Conservation (phyloP, 2,888 invertebrate genomes). For the Eupithecia dodoneata region DNA sequence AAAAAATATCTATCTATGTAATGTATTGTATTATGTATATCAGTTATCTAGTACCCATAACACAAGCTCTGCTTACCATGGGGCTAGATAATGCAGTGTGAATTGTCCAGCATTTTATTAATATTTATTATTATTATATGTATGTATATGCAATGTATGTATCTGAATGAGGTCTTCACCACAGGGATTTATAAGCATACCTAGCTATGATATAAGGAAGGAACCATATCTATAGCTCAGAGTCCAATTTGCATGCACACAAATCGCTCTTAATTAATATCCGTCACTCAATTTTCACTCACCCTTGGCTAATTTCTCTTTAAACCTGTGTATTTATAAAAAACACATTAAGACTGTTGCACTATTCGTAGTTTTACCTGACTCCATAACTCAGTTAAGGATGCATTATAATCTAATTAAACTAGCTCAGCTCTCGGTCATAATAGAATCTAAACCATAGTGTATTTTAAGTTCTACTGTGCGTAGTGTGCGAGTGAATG, state of each 20-base stretch:
- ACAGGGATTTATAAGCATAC: not conserved
- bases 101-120: no score
- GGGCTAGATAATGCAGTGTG: no score
- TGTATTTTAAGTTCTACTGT: slow-evolving; percentile 3
- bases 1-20: no score
- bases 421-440: slow-evolving; percentile 1
- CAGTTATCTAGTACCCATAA: no score
- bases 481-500: not conserved
- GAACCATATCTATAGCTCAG: not conserved
- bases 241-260: no score
- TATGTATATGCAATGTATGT: no score
- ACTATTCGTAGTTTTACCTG: not conserved
- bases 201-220: not conserved
- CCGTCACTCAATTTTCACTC: not conserved
- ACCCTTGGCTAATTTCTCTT: not conserved
- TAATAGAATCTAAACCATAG: slow-evolving; percentile 3
- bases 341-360: not conserved
- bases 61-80: no score
- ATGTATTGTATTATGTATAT: no score
- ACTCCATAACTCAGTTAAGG: not conserved
- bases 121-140: no score
- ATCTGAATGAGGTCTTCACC: not conserved
- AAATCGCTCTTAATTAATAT: not conserved
- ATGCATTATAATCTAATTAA: slow-evolving; percentile 24
- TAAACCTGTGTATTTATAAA: not conserved